A percentile compares a stretch with the other conserved stretches of the same genome.
These are phyloP conservation scores for Zosterops hypoxanthus DNA, from an alignment of 2,113 vertebrate genomes.

Conservation along the genomic window DNA sequence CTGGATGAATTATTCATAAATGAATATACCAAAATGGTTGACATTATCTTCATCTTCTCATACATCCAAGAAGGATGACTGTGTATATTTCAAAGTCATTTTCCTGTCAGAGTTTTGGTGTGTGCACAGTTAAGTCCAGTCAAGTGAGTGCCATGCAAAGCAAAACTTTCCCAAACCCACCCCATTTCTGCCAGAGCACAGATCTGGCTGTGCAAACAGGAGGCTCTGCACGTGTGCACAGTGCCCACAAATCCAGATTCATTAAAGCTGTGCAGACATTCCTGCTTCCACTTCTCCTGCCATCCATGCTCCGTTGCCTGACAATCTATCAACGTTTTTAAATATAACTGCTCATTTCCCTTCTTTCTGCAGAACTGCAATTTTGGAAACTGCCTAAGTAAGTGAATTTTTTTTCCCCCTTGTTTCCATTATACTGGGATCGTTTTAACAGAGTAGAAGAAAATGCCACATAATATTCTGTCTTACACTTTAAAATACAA, in stretches of 20 bases:
- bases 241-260: not conserved
- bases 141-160: not conserved
- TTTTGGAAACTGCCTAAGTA: slow-evolving; percentile 17
- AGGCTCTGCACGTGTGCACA: not conserved
- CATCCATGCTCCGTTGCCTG: not conserved
- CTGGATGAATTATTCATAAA: slow-evolving; percentile 60
- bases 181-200: not conserved
- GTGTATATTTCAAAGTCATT: slow-evolving; percentile 4
- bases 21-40: slow-evolving; percentile 6
- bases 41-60: slow-evolving; percentile 31
- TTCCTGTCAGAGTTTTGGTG: not conserved
- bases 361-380: not conserved
- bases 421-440: slow-evolving; percentile 12
- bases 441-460: slow-evolving; percentile 10
- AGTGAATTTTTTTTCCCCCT: not conserved
- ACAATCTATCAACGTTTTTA: not conserved
- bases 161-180: not conserved
- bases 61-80: slow-evolving; percentile 30
- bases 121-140: not conserved
- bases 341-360: not conserved
- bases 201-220: not conserved
- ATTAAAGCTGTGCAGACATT: not conserved
- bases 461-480: slow-evolving; percentile 22
- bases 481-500: slow-evolving; percentile 27
- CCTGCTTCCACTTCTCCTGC: not conserved